Base-by-base conservation (phyloP, 2,113 vertebrate species). In the Delphinapterus leucas region DNA sequence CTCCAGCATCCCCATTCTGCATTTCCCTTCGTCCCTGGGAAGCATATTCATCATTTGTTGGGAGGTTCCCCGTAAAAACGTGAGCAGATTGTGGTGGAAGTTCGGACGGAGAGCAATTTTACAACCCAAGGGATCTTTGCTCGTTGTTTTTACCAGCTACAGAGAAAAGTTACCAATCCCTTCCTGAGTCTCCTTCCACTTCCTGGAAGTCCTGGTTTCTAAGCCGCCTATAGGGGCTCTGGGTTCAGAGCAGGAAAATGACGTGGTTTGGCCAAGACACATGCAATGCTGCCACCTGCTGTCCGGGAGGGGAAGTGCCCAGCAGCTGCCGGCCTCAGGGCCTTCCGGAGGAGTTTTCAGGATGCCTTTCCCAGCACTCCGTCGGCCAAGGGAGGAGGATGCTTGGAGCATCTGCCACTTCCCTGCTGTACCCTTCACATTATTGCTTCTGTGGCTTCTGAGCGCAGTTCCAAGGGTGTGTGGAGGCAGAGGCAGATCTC, bases 211-310 rank as follows among this genome's bases (percentile, higher is more conserved):
- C 10, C 23, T 23, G 33, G 41, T 65, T 20, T 18, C 25, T 61
- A 49, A 85, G 73, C n/a, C 7, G 2, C 8, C 60, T 8, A 4
- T 2, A 23, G 49, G 47, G 15, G n/a, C 26, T 67, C 4, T 8
- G 0, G 0, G 33, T 4, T 94, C 95, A n/a, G 20, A 1, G 25
- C 28, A 23, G 14, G 74, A 2, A n/a, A 49, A 41, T 36, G 58
- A 36, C 1, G 4, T 31, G 31, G 18, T 2, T 87, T 15, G n/a
- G 36, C 8, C 15, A 95, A 90, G 60, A 80, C 15, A 3, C 8
- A 15, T 25, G 77, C 70, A 80, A 70, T 73, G 91, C 67, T 95
- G 97, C 95, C 96, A 8, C 93, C 97, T 98, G 86, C 97, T 86
- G 95, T 44, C 77, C 67, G 0, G 18, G 25, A 38, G 21, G 23